phyloP scores from a whole-genome alignment of 2,113 vertebrate species.

The Eublepharis macularius region DNA sequence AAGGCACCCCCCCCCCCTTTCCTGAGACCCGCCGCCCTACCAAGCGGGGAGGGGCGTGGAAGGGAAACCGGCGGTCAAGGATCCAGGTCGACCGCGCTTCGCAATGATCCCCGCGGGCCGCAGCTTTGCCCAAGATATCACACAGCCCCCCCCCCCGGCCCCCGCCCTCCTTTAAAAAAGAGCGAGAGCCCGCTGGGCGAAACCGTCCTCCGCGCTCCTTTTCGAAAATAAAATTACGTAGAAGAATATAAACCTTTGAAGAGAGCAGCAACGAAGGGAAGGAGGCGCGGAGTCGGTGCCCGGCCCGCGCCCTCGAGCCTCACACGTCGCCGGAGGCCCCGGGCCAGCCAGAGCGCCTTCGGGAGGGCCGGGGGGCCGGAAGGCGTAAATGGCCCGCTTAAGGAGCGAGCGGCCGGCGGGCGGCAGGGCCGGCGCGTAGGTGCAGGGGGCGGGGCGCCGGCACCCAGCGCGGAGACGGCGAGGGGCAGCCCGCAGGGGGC shows the following conservation, averaged over 20 bases:
- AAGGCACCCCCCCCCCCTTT: background rate
- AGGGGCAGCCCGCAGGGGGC: conserved; percentile 91
- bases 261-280: conserved; percentile 3
- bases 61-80: too few species aligned
- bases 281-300: background rate
- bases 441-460: conserved; percentile 87
- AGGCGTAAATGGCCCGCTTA: conserved; percentile 92
- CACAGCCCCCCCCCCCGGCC: background rate
- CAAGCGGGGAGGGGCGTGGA: background rate
- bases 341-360: conserved; percentile 89
- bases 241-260: conserved; percentile 61
- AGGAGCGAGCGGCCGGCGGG: conserved; percentile 89
- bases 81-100: background rate
- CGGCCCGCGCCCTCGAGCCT: too few species aligned
- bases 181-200: background rate
- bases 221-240: conserved; percentile 62
- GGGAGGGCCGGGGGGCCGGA: conserved; percentile 91
- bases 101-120: background rate
- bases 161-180: conserved; percentile 17
- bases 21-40: background rate
- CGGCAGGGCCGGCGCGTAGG: conserved; percentile 86
- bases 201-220: background rate
- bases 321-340: conserved; percentile 91
- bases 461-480: conserved; percentile 88
- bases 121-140: background rate